These are phyloP conservation scores for Amblyjoppa proteus DNA, from an alignment of 2,888 invertebrate species.

Conservation along the genomic window DNA sequence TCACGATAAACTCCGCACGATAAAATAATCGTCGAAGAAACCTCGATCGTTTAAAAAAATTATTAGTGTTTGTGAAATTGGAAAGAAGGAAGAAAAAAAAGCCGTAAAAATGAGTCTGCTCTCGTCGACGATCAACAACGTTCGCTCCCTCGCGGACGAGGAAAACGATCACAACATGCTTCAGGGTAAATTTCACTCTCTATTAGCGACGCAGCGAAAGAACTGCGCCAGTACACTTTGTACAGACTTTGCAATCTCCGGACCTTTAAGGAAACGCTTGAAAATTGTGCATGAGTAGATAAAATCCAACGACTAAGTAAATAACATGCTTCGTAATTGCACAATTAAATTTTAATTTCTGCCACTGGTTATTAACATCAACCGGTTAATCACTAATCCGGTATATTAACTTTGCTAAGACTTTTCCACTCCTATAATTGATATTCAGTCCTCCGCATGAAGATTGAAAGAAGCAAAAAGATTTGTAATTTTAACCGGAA, in stretches of 20 bases:
- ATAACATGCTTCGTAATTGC: neutral
- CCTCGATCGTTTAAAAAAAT: neutral
- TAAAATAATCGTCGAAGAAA: neutral
- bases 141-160: constrained; percentile 82
- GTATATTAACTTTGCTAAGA: neutral
- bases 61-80: neutral
- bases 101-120: constrained; percentile 79
- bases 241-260: neutral
- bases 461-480: too few relatives aligned
- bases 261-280: neutral
- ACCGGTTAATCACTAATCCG: neutral
- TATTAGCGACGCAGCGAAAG: neutral
- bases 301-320: neutral
- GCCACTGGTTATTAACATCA: neutral
- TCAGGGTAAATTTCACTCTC: constrained; percentile 82
- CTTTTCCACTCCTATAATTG: neutral
- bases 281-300: neutral
- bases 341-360: neutral
- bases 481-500: too few relatives aligned
- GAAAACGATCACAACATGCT: constrained; percentile 84
- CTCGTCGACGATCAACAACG: constrained; percentile 79
- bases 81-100: neutral
- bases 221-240: constrained; percentile 3
- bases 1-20: neutral
- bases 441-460: too few relatives aligned